A percentile compares a stretch with the other conserved stretches of the same genome.
Evolutionary conservation across 2,797 vertebrate genomes (phyloP).

Genomic region (Malurus leucopterus): DNA sequence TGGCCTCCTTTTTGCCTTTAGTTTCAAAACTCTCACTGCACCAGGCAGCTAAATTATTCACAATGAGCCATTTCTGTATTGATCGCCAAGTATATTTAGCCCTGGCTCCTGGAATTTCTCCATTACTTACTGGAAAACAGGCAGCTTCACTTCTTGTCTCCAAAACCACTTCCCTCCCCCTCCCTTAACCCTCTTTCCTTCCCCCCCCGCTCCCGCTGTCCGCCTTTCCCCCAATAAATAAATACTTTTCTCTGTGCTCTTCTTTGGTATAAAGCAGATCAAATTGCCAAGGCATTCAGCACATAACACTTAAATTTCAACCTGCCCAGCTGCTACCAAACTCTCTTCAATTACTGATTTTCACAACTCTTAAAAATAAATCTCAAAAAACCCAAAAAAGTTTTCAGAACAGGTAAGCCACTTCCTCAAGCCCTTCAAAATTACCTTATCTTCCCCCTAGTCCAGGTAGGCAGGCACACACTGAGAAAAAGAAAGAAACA

Average conservation of each 20-base stretch:
- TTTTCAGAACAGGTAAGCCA: constrained; percentile 43
- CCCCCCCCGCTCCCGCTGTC: neutral
- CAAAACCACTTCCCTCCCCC: constrained; percentile 85
- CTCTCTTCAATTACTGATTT: constrained; percentile 70
- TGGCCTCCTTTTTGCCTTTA: constrained; percentile 73
- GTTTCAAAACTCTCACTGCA: constrained; percentile 81
- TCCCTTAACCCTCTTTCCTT: constrained; percentile 70
- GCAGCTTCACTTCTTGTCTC: constrained; percentile 82
- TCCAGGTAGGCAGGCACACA: constrained; percentile 71
- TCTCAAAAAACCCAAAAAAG: constrained; percentile 36
- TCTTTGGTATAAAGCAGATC: constrained; percentile 74
- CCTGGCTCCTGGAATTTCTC: constrained; percentile 83
- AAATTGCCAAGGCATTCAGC: constrained; percentile 72
- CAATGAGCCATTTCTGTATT: constrained; percentile 86
- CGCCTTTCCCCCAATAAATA: constrained; percentile 32
- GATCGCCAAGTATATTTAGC: constrained; percentile 86
- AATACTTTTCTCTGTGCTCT: constrained; percentile 71
- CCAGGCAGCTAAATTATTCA: constrained; percentile 84
- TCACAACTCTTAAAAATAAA: constrained; percentile 44
- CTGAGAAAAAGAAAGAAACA: constrained; percentile 64
- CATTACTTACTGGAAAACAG: constrained; percentile 86
- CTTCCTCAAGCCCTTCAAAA: constrained; percentile 63
- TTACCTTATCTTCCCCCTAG: constrained; percentile 73
- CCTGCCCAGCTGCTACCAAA: constrained; percentile 68
- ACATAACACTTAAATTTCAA: constrained; percentile 75